Conservation (phyloP, 2,113 vertebrate species). For the Corythornis cristatus region DNA sequence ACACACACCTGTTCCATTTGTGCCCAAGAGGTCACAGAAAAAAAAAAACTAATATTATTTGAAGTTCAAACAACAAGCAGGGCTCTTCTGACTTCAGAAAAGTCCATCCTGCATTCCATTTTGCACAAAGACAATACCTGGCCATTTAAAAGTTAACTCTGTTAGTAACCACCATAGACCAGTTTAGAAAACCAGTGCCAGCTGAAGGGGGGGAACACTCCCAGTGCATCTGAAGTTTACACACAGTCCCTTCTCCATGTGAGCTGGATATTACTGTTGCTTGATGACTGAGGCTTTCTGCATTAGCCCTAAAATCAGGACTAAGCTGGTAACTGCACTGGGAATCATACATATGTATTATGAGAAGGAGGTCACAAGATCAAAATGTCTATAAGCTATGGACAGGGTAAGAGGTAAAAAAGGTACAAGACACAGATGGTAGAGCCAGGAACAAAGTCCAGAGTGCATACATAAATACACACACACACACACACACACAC, state of each 20-base stretch:
- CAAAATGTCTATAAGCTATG: neutral
- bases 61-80: constrained; percentile 63
- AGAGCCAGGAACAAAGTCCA: neutral
- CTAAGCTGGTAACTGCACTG: neutral
- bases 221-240: neutral
- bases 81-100: constrained; percentile 50
- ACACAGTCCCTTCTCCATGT: neutral
- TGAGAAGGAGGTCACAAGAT: neutral
- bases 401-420: neutral
- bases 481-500: neutral
- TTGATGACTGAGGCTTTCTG: neutral
- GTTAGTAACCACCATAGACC: neutral
- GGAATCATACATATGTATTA: neutral
- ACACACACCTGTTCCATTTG: constrained; percentile 86
- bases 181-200: neutral
- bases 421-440: neutral
- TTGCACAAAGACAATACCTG: neutral
- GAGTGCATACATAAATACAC: neutral
- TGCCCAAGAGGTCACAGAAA: constrained; percentile 78
- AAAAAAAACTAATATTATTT: constrained; percentile 76
- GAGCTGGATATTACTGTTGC: neutral
- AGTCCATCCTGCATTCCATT: constrained; percentile 44
- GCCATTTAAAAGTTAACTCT: constrained; percentile 26
- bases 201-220: neutral
- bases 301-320: neutral